Evolutionary conservation across 2,113 vertebrate species (phyloP).

Genomic region (Rhizomys pruinosus): DNA sequence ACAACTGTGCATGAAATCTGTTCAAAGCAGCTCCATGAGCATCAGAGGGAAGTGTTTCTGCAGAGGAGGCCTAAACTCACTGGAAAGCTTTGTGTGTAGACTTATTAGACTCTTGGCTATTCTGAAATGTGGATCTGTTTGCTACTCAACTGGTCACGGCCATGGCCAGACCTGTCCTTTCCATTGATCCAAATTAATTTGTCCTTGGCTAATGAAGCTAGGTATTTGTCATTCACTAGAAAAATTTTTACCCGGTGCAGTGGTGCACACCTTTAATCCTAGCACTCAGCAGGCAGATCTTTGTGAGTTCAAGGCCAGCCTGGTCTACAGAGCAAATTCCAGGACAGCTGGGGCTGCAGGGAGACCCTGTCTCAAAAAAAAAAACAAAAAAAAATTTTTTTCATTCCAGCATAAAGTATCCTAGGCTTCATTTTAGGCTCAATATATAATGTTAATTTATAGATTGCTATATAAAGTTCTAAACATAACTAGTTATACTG

Average conservation of each 20-base stretch:
- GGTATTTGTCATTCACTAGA: constrained; percentile 12
- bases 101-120: not conserved
- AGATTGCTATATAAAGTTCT: not conserved
- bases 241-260: too few species aligned
- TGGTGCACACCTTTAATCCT: too few species aligned
- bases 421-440: not conserved
- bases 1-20: not conserved
- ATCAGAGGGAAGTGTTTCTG: not conserved
- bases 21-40: not conserved
- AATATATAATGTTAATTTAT: not conserved
- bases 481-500: not conserved
- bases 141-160: not conserved
- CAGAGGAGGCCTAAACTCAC: not conserved
- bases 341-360: too few species aligned
- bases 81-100: not conserved
- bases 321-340: too few species aligned
- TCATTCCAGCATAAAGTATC: not conserved
- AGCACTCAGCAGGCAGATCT: too few species aligned
- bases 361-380: too few species aligned
- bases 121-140: not conserved
- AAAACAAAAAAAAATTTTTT: too few species aligned
- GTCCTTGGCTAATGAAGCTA: not conserved
- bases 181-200: too few species aligned
- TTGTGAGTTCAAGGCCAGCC: too few species aligned
- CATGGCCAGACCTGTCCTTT: too few species aligned